A percentile compares a stretch with the other conserved stretches of the same genome.
phyloP scores from a whole-genome alignment of 2,888 invertebrate species.

The Napeogenes inachia region DNA sequence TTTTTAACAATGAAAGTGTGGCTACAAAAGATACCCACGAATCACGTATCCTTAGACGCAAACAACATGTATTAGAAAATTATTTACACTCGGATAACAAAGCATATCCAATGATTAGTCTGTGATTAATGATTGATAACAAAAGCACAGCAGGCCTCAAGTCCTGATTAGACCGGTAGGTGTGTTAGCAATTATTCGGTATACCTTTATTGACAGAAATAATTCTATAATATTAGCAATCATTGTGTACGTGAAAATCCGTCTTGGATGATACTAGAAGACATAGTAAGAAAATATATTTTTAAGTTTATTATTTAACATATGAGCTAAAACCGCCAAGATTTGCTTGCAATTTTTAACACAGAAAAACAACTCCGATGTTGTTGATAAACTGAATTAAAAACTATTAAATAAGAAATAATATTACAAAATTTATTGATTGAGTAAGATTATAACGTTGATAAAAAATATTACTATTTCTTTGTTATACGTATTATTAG shows the following conservation, averaged over 20 bases:
- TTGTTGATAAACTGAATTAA: too few relatives aligned
- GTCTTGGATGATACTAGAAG: too few relatives aligned
- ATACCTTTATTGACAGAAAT: constrained; percentile 1
- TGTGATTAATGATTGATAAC: constrained; percentile 68
- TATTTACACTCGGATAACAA: constrained; percentile 32
- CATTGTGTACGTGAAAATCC: not conserved
- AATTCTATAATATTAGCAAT: constrained; percentile 1
- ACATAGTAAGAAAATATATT: too few relatives aligned
- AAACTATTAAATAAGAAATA: too few relatives aligned
- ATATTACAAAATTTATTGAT: too few relatives aligned
- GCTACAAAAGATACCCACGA: not conserved
- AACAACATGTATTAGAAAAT: constrained; percentile 20
- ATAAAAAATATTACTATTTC: not conserved
- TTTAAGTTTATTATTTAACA: too few relatives aligned
- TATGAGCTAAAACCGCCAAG: too few relatives aligned
- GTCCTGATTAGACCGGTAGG: not conserved
- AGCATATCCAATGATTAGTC: constrained; percentile 45
- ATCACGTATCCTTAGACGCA: not conserved
- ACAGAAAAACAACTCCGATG: too few relatives aligned
- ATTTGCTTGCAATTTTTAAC: too few relatives aligned
- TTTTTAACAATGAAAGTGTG: too few relatives aligned
- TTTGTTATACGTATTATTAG: not conserved
- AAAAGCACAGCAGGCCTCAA: constrained; percentile 57
- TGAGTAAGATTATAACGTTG: too few relatives aligned
- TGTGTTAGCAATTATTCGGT: constrained; percentile 4